Percentiles rank a stretch among this genome's conserved stretches.
These are phyloP conservation scores for Phalacrocorax aristotelis DNA, from an alignment of 2,113 vertebrate species.

Conservation along the genomic window DNA sequence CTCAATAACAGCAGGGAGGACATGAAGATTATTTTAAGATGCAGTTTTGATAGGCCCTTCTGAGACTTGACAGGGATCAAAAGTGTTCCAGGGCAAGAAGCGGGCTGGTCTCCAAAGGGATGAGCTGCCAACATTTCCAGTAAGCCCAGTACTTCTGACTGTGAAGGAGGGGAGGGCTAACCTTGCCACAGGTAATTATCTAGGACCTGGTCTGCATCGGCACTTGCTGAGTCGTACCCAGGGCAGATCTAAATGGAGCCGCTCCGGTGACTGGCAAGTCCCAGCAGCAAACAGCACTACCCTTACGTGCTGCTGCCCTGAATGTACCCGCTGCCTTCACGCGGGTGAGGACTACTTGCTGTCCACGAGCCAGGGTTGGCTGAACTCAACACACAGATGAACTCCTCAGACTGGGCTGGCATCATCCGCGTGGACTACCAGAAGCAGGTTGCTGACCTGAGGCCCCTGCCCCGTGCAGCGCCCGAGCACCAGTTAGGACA, in stretches of 20 bases:
- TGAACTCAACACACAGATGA: neutral
- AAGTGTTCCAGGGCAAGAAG: neutral
- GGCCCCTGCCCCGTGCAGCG: fast-evolving
- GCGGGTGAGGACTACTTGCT: neutral
- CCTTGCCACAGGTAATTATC: neutral
- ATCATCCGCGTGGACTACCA: fast-evolving
- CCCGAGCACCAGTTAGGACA: fast-evolving
- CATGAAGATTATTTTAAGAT: neutral
- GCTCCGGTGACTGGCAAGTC: neutral
- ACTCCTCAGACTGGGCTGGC: neutral
- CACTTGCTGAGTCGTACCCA: neutral
- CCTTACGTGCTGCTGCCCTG: neutral
- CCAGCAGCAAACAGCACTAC: neutral
- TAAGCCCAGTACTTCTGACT: neutral
- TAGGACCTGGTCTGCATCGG: neutral
- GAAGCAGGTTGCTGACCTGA: neutral
- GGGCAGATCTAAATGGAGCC: neutral
- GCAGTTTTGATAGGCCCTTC: neutral
- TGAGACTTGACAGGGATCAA: neutral
- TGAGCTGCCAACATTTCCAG: neutral
- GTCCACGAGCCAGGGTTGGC: neutral
- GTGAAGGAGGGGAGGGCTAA: neutral
- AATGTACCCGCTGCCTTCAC: neutral
- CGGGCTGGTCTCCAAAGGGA: neutral
- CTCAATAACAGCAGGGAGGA: neutral